Conservation (phyloP, 2,888 invertebrate genomes). For the Melipona beecheii region DNA sequence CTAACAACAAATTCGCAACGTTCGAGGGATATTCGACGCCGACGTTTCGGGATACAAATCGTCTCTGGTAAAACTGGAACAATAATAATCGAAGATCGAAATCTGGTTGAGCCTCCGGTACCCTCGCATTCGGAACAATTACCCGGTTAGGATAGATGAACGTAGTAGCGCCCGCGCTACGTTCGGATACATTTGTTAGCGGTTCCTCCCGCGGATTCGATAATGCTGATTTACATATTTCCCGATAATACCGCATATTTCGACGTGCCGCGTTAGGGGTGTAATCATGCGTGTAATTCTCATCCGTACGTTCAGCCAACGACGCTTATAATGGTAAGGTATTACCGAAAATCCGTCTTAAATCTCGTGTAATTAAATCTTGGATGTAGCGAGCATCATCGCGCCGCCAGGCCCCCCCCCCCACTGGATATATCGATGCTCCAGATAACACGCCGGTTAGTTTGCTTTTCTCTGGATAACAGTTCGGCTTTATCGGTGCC, state of each 20-base stretch:
- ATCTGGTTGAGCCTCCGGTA: no score
- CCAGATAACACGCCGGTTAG: constrained; percentile 14
- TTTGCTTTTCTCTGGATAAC: constrained; percentile 36
- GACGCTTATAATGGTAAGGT: constrained; percentile 34
- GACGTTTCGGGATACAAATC: no score
- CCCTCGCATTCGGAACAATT: not conserved
- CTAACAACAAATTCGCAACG: no score
- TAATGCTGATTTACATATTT: constrained; percentile 70
- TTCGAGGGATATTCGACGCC: no score
- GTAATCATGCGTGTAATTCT: constrained; percentile 68
- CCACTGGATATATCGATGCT: not conserved
- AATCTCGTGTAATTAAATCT: constrained; percentile 52
- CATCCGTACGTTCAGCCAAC: constrained; percentile 19
- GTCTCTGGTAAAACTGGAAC: no score
- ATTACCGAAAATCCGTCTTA: constrained; percentile 49
- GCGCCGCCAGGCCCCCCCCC: not conserved
- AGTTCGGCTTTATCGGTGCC: constrained; percentile 28
- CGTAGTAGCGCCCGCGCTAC: not conserved
- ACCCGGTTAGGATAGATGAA: constrained; percentile 47
- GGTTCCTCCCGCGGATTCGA: constrained; percentile 50
- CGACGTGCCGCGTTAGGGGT: constrained; percentile 48
- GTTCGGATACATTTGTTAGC: constrained; percentile 46
- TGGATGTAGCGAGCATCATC: constrained; percentile 27
- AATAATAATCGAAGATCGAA: constrained; percentile 30
- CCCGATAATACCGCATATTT: constrained; percentile 66